Conservation (phyloP, 53 echinoderm and acorn worm species). For the Holothuria leucospilota region DNA sequence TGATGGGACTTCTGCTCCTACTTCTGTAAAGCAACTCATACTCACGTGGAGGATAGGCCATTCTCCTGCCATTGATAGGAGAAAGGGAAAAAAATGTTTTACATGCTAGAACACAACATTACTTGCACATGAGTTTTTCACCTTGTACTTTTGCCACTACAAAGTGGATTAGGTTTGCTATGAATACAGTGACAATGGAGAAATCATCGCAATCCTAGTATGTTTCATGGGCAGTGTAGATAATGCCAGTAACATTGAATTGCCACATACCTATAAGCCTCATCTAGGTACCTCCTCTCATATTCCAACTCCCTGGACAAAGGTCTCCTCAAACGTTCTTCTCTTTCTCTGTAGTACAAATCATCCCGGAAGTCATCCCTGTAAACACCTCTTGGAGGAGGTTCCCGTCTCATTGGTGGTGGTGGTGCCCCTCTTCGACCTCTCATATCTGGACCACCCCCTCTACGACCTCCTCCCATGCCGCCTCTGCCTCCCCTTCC, state of each 20-base stretch:
- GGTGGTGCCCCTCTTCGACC: not conserved
- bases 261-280: conserved; percentile 30
- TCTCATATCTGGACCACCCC: conserved; percentile 23
- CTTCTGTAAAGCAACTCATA: conserved; percentile 24
- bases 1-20: conserved; percentile 33
- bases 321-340: conserved; percentile 12
- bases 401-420: conserved; percentile 35
- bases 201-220: no score
- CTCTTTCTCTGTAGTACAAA: conserved; percentile 56
- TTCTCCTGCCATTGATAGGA: not conserved
- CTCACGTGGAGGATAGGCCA: conserved; percentile 17
- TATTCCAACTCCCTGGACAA: conserved; percentile 13
- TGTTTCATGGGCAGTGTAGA: no score
- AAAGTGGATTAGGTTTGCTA: no score
- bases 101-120: no score
- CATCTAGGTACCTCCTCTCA: conserved; percentile 33
- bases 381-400: conserved; percentile 62
- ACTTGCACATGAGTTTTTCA: no score
- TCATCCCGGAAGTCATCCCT: conserved; percentile 72
- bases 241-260: no score
- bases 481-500: conserved; percentile 57
- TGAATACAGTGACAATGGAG: no score
- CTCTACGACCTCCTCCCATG: conserved; percentile 33
- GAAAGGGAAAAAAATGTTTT: no score
- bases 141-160: no score